Conservation (phyloP, 2,888 invertebrate genomes). For the Euplexia lucipara region DNA sequence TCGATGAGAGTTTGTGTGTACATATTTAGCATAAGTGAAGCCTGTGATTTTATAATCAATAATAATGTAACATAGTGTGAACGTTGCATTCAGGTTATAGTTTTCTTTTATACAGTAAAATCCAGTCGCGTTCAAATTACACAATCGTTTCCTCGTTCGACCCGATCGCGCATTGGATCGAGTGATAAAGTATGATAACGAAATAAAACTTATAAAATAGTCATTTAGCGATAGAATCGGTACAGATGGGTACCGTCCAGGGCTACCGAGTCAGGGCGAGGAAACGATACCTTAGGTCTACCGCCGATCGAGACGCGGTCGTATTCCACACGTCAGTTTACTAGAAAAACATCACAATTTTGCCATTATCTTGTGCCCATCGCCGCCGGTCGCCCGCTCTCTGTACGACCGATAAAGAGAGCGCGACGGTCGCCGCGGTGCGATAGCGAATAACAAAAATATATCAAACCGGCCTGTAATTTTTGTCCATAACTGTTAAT, state of each 20-base stretch:
- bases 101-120: constrained; percentile 68
- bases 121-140: constrained; percentile 64
- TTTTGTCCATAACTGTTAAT: constrained; percentile 88
- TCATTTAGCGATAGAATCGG: constrained; percentile 61
- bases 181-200: constrained; percentile 64
- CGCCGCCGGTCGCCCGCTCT: constrained; percentile 80
- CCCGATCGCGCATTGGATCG: constrained; percentile 68
- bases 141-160: constrained; percentile 67
- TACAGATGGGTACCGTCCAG: constrained; percentile 62
- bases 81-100: constrained; percentile 78
- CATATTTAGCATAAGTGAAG: constrained; percentile 89
- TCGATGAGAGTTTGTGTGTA: constrained; percentile 88
- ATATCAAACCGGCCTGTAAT: constrained; percentile 83
- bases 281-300: constrained; percentile 54
- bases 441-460: constrained; percentile 77
- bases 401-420: constrained; percentile 86
- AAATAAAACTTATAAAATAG: constrained; percentile 62
- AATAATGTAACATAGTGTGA: constrained; percentile 80
- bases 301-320: constrained; percentile 58
- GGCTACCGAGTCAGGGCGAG: constrained; percentile 65
- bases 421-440: constrained; percentile 82
- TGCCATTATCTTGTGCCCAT: constrained; percentile 86
- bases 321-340: constrained; percentile 69
- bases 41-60: constrained; percentile 85
- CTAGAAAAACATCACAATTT: constrained; percentile 90